Evolutionary conservation across 1,140 invertebrate species (phyloP).

Genomic region (Charaxes varanes): DNA sequence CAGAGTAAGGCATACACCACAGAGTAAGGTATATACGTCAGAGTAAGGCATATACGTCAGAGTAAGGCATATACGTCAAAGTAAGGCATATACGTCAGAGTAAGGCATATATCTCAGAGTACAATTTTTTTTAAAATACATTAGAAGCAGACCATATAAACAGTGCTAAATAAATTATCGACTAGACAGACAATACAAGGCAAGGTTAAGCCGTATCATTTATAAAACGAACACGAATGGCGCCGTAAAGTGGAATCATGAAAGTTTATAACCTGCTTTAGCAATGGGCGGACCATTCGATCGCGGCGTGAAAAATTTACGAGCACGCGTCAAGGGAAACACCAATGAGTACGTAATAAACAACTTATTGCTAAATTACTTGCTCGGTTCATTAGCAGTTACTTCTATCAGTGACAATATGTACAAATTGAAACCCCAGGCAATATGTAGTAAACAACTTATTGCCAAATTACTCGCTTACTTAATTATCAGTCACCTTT

Average conservation of each 20-base stretch:
- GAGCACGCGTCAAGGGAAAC: constrained; percentile 68
- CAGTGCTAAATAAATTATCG: too few relatives aligned
- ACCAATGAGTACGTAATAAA: constrained; percentile 69
- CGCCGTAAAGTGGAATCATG: constrained; percentile 62
- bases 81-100: too few relatives aligned
- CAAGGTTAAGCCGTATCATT: constrained; percentile 47
- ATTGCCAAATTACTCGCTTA: constrained; percentile 57
- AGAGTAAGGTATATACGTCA: too few relatives aligned
- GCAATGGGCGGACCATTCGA: constrained; percentile 65
- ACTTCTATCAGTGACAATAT: too few relatives aligned
- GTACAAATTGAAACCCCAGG: too few relatives aligned
- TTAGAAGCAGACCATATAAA: too few relatives aligned
- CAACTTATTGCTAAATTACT: constrained; percentile 53
- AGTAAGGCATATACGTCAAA: too few relatives aligned
- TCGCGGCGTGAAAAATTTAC: constrained; percentile 69
- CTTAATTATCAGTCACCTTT: constrained; percentile 63
- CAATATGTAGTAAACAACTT: constrained; percentile 60
- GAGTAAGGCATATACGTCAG: too few relatives aligned
- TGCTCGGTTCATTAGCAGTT: constrained; percentile 64
- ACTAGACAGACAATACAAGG: constrained; percentile 11
- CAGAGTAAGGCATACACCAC: too few relatives aligned
- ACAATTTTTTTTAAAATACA: too few relatives aligned
- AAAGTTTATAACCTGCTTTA: constrained; percentile 68
- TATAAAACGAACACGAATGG: constrained; percentile 68
- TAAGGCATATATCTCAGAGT: too few relatives aligned